Evolutionary conservation across 1,140 invertebrate species (phyloP), one percentile per base, ranked within the genome.

Genomic region (Drosophila azteca): DNA sequence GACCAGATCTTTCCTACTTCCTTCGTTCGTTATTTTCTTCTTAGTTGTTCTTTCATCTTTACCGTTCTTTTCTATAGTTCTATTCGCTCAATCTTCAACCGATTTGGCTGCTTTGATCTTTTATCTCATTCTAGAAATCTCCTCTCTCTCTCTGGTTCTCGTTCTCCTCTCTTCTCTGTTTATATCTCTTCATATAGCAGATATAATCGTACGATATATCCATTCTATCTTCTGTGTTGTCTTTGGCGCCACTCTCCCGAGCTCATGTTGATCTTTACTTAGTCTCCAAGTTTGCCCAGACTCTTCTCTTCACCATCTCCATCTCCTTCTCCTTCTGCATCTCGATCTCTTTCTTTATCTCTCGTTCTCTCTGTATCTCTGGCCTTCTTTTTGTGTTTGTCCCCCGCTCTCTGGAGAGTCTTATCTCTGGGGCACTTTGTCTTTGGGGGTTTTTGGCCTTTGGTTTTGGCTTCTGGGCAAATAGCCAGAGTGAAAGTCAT

Each of bases 251-350:
- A 67, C 49, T 67, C 9, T 63, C 60, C 13, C 17, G 17, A 43
- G 41, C 39, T 24, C 39, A 35, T 69, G 67, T 70, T 70, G 67
- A 70, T 70, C 64, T 70, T 70, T 69, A 58, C 67, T 69, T 58
- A 69, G 43, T 41, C 44, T 31, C 17, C 57, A 24, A 50, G 64
- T 69, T 68, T 58, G 45, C 24, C 8, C 20, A 69, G 66, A 39
- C 24, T 26, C 5, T 3, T 26, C n/a, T n/a, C n/a, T n/a, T n/a
- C n/a, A n/a, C n/a, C 24, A 5, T 26, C 5, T 26, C 5, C 5
- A 5, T 26, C 3, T 24, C 17, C 17, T 29, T 39, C 35, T 39
- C 3, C 4, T 5, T 26, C 24, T 4, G 4, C 24, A 26, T 39
- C 35, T 13, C 11, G 9, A 13, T 39, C 35, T 13, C 35, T 13